Base-by-base conservation (phyloP, 2,797 vertebrate species). In the Ciconia nigra region DNA sequence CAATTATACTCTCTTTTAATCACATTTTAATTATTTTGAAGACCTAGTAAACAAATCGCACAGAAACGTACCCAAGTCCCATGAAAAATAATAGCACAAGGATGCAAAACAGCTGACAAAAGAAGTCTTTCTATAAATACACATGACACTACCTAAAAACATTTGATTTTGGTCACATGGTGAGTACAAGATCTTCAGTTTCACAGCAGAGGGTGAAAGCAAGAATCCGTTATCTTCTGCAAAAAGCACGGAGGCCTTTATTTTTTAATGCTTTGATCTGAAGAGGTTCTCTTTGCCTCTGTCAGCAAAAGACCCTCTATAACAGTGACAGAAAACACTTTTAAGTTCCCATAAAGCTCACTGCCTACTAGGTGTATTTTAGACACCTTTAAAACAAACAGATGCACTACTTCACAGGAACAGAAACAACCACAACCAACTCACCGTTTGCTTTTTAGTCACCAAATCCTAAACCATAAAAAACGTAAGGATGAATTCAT, bases 361-460 rank as follows among this genome's bases (percentile, higher is more conserved):
- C 22, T 92, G 35, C 24, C 29, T 2, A 1, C 19, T 21, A 76
- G 10, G 8, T 41, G 28, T 19, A 46, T 44, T 87, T 66, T 12
- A 42, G 26, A 62, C 47, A 55, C 31, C 19, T 31, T 39, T 46
- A 82, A 52, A 66, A 80, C 1, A 3, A 89, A 42, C 19, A 90
- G 49, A 94, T 6, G 6, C 0, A 3, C 24, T 58, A 6, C 46
- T 55, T 70, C 51, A 63, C 24, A 37, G 18, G 15, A 83, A 51
- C 0, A 0, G 31, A 76, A 90, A 49, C 0, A 8, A 88, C 7
- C 31, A 67, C 61, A 74, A 26, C 5, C 15, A 93, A 77, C 17
- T 31, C 42, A 51, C 25, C 26, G 7, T 49, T 76, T 7, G 9
- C 35, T 41, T 87, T 79, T 62, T 21, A 35, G 59, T 42, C 46